Evolutionary conservation across 2,888 invertebrate species (phyloP).

Genomic region (Spodoptera picta): DNA sequence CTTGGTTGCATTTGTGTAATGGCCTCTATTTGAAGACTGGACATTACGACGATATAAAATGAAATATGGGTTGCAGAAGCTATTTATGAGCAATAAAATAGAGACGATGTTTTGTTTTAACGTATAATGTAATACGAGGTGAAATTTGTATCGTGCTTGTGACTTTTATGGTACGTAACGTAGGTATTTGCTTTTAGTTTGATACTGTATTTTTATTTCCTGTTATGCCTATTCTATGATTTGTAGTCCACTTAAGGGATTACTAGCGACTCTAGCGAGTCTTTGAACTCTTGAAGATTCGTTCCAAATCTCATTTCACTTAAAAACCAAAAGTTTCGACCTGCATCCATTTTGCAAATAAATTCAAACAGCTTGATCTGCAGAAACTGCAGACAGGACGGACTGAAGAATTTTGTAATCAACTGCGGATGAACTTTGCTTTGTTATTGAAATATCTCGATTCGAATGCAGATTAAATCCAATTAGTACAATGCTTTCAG

Average conservation of each 20-base stretch:
- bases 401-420: constrained; percentile 20
- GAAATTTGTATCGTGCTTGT: not conserved
- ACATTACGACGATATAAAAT: constrained; percentile 7
- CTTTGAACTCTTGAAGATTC: too few species aligned
- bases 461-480: not conserved
- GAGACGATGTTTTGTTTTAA: not conserved
- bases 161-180: too few species aligned
- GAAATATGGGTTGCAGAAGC: constrained; percentile 1
- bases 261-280: too few species aligned
- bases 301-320: too few species aligned
- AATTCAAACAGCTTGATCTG: constrained; percentile 8
- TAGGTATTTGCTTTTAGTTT: too few species aligned
- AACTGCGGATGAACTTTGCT: constrained; percentile 19
- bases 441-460: constrained; percentile 4
- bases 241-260: too few species aligned
- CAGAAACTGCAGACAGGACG: too few species aligned
- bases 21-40: not conserved
- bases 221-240: too few species aligned
- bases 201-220: too few species aligned
- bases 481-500: too few species aligned
- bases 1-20: constrained; percentile 17
- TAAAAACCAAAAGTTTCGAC: too few species aligned
- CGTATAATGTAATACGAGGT: not conserved
- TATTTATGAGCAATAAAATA: not conserved
- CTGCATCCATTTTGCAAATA: not conserved